Conservation (phyloP, 1,140 invertebrate genomes). For the Carposina sasakii region DNA sequence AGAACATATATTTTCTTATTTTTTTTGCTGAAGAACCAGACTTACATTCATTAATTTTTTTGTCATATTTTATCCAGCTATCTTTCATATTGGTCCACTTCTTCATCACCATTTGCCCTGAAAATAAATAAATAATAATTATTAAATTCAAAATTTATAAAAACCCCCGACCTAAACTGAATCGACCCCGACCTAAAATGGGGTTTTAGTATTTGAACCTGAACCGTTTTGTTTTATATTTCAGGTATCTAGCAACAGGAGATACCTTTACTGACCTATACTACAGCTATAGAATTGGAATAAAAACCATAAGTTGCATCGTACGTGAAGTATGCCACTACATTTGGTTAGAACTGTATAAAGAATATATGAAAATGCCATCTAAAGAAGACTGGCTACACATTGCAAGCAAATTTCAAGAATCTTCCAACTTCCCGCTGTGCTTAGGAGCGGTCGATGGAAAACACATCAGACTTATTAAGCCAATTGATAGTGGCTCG, state of each 20-base stretch:
- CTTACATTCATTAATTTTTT: conserved; percentile 14
- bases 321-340: conserved; percentile 7
- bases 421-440: conserved; percentile 41
- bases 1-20: conserved; percentile 8
- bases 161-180: conserved; percentile 6
- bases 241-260: conserved; percentile 6
- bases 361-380: conserved; percentile 1
- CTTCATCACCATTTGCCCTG: conserved; percentile 8
- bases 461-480: conserved; percentile 43
- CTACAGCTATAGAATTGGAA: conserved; percentile 5
- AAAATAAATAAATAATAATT: conserved; percentile 9
- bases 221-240: conserved; percentile 6
- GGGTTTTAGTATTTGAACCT: conserved; percentile 6
- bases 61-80: too few species aligned
- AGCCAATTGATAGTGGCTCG: conserved; percentile 40
- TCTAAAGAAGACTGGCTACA: conserved; percentile 9
- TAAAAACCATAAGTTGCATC: conserved; percentile 7
- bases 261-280: conserved; percentile 4
- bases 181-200: conserved; percentile 6
- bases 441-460: conserved; percentile 62
- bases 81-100: conserved; percentile 12
- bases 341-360: conserved; percentile 8
- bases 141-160: conserved; percentile 8
- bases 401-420: conserved; percentile 7
- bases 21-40: conserved; percentile 10